Evolutionary conservation across 2,113 vertebrate species (phyloP), one percentile per base, ranked within the genome.

Genomic region (Empidonax alnorum): DNA sequence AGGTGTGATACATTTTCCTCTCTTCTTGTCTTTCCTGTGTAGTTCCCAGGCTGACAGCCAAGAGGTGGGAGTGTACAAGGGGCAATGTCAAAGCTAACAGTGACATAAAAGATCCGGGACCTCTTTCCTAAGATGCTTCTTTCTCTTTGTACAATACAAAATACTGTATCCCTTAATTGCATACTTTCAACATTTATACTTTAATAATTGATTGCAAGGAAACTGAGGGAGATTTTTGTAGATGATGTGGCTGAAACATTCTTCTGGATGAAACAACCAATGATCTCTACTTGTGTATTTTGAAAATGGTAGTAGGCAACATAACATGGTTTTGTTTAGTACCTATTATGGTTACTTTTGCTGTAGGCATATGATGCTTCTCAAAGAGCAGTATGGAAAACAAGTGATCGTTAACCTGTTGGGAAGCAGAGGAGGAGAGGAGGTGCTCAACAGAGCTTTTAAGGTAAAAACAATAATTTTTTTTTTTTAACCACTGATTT

Each of bases 361-460:
- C 90, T 97, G 52, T 96, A 98, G 98, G 95, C 98, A 98, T 89
- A 98, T 98, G 98, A 97, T 98, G 58, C 97, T 98, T 87, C 97
- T 98, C 96, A 98, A 98, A 90, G 98, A 98, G 90, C 98, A 98
- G 33, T 98, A 98, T 62, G 98, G 98, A 81, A 97, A 98, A 63
- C 98, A 98, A 97, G 98, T 98, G 95, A 98, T 98, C 2, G 97
- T 98, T 93, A 98, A 98, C 95, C 97, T 98, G 9, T 96, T 98
- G 94, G 96, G 98, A 56, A 98, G 97, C 95, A 97, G 98, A 97
- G 98, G 98, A 49, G 98, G 98, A 41, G 98, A 98, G 68, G 98
- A 98, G 53, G 98, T 98, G 30, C 98, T 98, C 89, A 98, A 98
- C 96, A 97, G 98, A 75, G 98, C 98, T 94, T 98, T 98, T 95